A percentile compares a stretch with the other conserved stretches of the same genome.
phyloP scores from a whole-genome alignment of 1,140 invertebrate genomes.

The Himalopsyche phryganea region DNA sequence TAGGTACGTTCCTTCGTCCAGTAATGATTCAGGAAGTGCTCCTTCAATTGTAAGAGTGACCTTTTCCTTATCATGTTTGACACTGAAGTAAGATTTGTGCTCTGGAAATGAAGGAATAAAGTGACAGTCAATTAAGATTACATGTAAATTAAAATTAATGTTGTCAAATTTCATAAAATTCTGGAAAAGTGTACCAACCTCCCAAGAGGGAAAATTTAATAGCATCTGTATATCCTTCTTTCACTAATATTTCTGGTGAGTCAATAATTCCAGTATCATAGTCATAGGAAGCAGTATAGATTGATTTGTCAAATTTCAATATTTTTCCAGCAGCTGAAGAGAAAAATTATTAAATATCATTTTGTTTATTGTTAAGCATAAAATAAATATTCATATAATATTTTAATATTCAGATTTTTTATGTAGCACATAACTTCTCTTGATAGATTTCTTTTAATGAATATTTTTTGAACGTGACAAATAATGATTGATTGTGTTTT shows the following conservation, averaged over 20 bases:
- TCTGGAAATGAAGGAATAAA: conserved; percentile 4
- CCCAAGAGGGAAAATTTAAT: conserved; percentile 14
- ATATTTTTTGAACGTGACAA: too few species aligned
- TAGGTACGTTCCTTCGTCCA: conserved; percentile 4
- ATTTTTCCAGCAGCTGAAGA: background rate
- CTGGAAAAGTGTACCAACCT: conserved; percentile 5
- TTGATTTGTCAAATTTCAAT: conserved; percentile 16
- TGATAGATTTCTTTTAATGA: too few species aligned
- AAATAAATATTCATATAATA: too few species aligned
- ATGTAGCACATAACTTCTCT: too few species aligned
- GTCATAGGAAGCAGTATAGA: conserved; percentile 4
- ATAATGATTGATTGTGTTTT: too few species aligned
- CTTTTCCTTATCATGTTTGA: background rate
- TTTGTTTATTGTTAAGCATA: too few species aligned
- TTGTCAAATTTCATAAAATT: too few species aligned
- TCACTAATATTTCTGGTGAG: conserved; percentile 6
- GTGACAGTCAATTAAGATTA: too few species aligned
- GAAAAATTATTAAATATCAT: too few species aligned
- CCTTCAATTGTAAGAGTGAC: background rate
- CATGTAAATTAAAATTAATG: too few species aligned
- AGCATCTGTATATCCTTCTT: conserved; percentile 13
- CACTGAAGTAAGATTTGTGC: background rate
- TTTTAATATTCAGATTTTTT: too few species aligned
- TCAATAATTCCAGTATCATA: background rate
- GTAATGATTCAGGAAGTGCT: conserved; percentile 5